phyloP scores from a whole-genome alignment of 1,140 invertebrate species.

The Globodera rostochiensis region DNA sequence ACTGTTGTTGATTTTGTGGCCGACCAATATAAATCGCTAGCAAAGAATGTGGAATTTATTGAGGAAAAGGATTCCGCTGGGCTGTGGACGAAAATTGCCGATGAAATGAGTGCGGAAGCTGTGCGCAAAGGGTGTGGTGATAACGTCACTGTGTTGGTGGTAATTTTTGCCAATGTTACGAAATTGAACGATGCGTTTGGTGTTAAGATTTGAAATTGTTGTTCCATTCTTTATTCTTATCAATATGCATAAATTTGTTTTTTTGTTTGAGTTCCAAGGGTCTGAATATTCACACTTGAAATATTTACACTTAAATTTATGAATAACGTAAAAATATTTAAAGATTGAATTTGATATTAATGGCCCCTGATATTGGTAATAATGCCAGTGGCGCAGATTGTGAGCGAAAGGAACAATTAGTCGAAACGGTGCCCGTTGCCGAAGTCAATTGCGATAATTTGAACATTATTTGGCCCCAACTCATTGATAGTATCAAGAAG shows the following conservation, averaged over 20 bases:
- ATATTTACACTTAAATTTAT: background rate
- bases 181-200: background rate
- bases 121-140: conserved; percentile 68
- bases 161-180: conserved; percentile 40
- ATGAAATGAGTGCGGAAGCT: conserved; percentile 67
- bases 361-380: background rate
- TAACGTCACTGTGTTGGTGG: conserved; percentile 69
- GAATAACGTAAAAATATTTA: background rate
- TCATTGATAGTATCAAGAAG: conserved; percentile 23
- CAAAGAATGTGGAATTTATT: conserved; percentile 16
- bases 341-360: background rate
- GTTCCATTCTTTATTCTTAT: no score
- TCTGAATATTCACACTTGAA: background rate
- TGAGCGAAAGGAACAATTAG: background rate
- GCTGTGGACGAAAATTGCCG: conserved; percentile 66
- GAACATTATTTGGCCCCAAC: conserved; percentile 28
- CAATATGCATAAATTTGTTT: no score
- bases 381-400: background rate
- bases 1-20: conserved; percentile 67
- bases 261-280: background rate
- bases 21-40: conserved; percentile 27
- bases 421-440: conserved; percentile 24
- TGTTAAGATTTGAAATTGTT: no score
- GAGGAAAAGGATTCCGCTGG: conserved; percentile 47
- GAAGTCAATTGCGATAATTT: conserved; percentile 39